Conservation (phyloP, 92 coral and sea anemone species). For the Palythoa caribaeorum region DNA sequence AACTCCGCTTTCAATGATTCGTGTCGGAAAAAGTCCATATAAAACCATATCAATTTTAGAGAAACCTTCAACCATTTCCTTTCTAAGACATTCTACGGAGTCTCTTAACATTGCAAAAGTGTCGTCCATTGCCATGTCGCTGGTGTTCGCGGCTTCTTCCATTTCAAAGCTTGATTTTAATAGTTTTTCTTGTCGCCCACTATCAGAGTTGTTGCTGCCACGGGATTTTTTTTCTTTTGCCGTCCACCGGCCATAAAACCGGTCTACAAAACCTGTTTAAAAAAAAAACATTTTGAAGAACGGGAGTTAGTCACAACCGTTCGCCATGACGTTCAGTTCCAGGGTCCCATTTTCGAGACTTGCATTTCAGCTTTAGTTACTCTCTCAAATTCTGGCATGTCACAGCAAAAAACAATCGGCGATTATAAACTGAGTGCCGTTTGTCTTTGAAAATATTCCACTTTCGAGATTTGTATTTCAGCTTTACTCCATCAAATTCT, state of each 20-base stretch:
- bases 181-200: neutral
- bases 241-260: neutral
- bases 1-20: neutral
- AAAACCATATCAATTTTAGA: too few species aligned
- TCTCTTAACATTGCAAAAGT: neutral
- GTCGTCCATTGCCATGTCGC: neutral
- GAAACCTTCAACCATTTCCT: neutral
- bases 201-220: neutral
- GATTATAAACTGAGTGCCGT: too few species aligned
- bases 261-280: neutral
- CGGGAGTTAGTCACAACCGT: neutral
- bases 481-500: too few species aligned
- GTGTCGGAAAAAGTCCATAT: neutral
- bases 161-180: neutral
- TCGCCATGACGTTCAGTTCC: neutral
- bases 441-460: too few species aligned
- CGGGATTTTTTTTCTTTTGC: neutral
- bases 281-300: neutral
- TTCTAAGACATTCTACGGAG: neutral
- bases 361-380: too few species aligned
- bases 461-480: too few species aligned
- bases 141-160: neutral
- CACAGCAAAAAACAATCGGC: too few species aligned
- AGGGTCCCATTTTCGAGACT: neutral
- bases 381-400: too few species aligned